phyloP scores from a whole-genome alignment of 92 coral and sea anemone species.

The Umimayanthus kanabou region DNA sequence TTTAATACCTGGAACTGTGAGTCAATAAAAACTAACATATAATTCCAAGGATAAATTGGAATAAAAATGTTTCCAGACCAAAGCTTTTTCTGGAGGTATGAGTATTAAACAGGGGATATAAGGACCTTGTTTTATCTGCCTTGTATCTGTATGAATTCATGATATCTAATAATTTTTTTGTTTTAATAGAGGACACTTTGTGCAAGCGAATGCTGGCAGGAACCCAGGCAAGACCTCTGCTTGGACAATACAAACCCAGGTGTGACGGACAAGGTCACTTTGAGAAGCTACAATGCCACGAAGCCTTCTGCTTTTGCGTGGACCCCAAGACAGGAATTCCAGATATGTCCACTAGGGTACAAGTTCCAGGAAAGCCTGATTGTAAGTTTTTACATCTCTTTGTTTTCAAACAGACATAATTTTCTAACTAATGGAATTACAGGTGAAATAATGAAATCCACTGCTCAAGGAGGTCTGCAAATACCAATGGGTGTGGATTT shows the following conservation, averaged over 20 bases:
- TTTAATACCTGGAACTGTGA: too few species aligned
- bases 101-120: too few species aligned
- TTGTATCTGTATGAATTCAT: neutral
- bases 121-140: neutral
- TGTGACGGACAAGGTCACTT: constrained; percentile 84
- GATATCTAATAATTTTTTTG: neutral
- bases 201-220: constrained; percentile 85
- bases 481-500: too few species aligned
- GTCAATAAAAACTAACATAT: too few species aligned
- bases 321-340: constrained; percentile 86
- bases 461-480: too few species aligned
- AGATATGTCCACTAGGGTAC: constrained; percentile 70
- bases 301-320: constrained; percentile 86
- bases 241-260: constrained; percentile 81
- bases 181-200: constrained; percentile 72
- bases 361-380: constrained; percentile 54
- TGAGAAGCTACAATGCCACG: constrained; percentile 68
- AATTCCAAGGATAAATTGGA: too few species aligned
- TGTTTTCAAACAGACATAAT: neutral
- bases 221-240: constrained; percentile 49
- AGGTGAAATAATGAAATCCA: too few species aligned
- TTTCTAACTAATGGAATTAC: neutral
- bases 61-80: too few species aligned
- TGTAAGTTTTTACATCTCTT: constrained; percentile 47
- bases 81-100: too few species aligned